Conservation (phyloP, 2,797 vertebrate species). For the Acrossocheilus wenchowensis region DNA sequence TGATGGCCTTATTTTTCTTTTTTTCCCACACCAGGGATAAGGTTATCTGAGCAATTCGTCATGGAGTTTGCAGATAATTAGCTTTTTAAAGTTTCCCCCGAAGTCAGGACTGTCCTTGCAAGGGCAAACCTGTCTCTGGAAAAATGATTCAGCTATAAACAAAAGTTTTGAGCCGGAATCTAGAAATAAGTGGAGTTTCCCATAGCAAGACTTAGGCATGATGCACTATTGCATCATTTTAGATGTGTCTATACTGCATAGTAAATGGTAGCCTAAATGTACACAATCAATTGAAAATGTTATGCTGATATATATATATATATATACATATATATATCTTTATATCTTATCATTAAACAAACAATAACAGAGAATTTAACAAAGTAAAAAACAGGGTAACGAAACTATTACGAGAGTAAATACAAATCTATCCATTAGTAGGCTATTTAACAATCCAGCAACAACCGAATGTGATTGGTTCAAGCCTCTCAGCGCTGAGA, state of each 20-base stretch:
- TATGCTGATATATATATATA: no score
- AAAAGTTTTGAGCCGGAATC: conserved; percentile 26
- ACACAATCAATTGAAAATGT: no score
- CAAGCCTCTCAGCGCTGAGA: neutral
- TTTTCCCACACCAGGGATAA: conserved; percentile 63
- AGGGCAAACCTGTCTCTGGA: conserved; percentile 33
- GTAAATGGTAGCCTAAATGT: neutral
- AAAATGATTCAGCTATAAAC: conserved; percentile 31
- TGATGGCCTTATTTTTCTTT: conserved; percentile 69
- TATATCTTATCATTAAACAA: no score
- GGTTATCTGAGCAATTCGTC: conserved; percentile 79
- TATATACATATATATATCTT: no score
- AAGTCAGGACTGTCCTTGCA: conserved; percentile 41
- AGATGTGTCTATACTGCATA: neutral
- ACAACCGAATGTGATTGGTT: neutral
- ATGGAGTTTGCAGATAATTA: conserved; percentile 65
- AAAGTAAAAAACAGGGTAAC: no score
- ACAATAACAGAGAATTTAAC: no score
- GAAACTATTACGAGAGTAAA: no score
- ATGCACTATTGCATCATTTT: neutral
- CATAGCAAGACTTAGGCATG: neutral
- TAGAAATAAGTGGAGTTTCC: neutral
- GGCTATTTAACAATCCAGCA: neutral
- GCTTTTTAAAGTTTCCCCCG: conserved; percentile 50
- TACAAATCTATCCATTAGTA: neutral